phyloP scores from a whole-genome alignment of 2,888 invertebrate species.

The Diadegma fenestrale region DNA sequence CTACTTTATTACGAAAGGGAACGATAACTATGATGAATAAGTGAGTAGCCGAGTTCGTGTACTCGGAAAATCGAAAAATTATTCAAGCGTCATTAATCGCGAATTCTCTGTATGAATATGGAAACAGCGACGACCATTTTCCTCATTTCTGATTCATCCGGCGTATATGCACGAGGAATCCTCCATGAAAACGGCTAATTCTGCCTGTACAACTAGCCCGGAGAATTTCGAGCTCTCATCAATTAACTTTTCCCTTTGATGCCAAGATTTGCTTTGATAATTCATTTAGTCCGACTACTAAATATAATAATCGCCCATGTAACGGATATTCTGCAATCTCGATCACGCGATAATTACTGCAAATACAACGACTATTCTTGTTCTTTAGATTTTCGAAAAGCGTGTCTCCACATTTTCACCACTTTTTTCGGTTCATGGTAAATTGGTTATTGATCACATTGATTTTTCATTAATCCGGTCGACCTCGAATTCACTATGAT shows the following conservation, averaged over 20 bases:
- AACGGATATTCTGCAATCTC: conserved; percentile 5
- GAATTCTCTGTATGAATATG: conserved; percentile 71
- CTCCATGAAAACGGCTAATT: conserved; percentile 45
- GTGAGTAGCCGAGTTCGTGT: neutral
- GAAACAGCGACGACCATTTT: conserved; percentile 55
- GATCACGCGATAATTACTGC: conserved; percentile 1
- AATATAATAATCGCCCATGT: conserved; percentile 4
- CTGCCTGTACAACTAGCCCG: conserved; percentile 54
- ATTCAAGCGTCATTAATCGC: conserved; percentile 47
- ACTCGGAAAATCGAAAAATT: conserved; percentile 40
- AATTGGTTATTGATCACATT: neutral
- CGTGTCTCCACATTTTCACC: neutral
- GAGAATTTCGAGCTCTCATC: conserved; percentile 63
- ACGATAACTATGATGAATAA: neutral
- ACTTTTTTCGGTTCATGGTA: neutral
- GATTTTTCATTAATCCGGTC: neutral
- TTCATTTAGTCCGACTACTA: conserved; percentile 22
- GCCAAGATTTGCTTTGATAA: conserved; percentile 67
- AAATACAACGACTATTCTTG: neutral
- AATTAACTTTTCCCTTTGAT: conserved; percentile 73
- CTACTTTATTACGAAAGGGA: neutral
- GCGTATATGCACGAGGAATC: conserved; percentile 14
- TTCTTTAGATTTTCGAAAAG: neutral
- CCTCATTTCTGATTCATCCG: conserved; percentile 67
- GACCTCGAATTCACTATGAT: neutral